phyloP scores from a whole-genome alignment of 2,113 vertebrate genomes.

The Xiphophorus hellerii region DNA sequence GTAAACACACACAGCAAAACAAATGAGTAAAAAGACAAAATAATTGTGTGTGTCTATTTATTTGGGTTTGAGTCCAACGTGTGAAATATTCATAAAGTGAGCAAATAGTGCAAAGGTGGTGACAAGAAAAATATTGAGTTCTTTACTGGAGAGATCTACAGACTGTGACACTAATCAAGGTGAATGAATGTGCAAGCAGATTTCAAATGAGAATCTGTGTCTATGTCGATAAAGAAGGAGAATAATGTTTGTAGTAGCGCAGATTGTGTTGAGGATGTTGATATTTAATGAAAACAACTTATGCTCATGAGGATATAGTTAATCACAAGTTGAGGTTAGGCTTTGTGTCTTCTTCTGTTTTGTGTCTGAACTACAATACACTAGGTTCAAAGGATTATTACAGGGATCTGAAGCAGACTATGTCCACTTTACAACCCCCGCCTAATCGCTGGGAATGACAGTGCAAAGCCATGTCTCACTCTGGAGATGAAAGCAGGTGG shows the following conservation, averaged over 20 bases:
- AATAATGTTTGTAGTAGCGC: neutral
- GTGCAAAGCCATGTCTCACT: slow-evolving; percentile 47
- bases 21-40: slow-evolving; percentile 20
- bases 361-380: slow-evolving; percentile 9
- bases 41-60: slow-evolving; percentile 9
- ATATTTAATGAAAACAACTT: neutral
- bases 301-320: neutral
- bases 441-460: slow-evolving; percentile 62
- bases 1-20: neutral
- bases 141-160: slow-evolving; percentile 43
- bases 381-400: slow-evolving; percentile 55
- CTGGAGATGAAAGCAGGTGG: slow-evolving; percentile 57
- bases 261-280: neutral
- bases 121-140: slow-evolving; percentile 31
- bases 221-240: slow-evolving; percentile 2
- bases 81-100: slow-evolving; percentile 49
- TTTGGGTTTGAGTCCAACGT: neutral
- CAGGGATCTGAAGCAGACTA: slow-evolving; percentile 35
- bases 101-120: slow-evolving; percentile 45
- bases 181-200: slow-evolving; percentile 28
- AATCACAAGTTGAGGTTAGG: neutral
- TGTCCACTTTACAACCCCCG: slow-evolving; percentile 40
- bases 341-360: neutral
- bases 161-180: slow-evolving; percentile 45
- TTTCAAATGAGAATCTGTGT: neutral